Evolutionary conservation across 2,113 vertebrate species (phyloP).

Genomic region (Tangachromis dhanisi): DNA sequence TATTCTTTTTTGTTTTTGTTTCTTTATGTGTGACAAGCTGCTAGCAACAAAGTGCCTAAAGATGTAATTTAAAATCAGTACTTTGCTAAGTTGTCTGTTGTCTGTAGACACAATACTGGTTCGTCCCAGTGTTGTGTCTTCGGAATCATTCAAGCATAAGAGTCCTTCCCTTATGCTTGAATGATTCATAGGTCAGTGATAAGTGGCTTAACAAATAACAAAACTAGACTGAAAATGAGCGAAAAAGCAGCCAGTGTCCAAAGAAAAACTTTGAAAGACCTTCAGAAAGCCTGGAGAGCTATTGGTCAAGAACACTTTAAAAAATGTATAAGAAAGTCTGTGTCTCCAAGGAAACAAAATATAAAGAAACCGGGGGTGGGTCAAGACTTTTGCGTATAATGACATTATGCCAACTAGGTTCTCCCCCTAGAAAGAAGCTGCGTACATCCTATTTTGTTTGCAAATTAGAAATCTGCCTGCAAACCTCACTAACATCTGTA

Average conservation of each 20-base stretch:
- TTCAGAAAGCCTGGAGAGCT: neutral
- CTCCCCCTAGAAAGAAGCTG: neutral
- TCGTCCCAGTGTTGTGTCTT: neutral
- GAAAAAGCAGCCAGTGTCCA: neutral
- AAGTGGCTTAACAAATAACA: neutral
- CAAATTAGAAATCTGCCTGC: neutral
- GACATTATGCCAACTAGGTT: neutral
- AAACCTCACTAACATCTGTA: slow-evolving; percentile 1
- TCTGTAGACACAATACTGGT: neutral
- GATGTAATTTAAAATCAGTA: neutral
- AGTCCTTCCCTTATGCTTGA: neutral
- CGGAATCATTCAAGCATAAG: neutral
- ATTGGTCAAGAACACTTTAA: neutral
- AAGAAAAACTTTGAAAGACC: neutral
- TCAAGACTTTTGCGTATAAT: neutral
- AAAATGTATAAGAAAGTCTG: neutral
- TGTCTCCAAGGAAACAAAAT: neutral
- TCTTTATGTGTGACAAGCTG: neutral
- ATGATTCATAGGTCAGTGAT: neutral
- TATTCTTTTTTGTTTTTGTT: neutral
- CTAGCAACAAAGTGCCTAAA: neutral
- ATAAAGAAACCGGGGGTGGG: neutral
- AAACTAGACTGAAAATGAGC: neutral
- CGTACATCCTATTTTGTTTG: neutral
- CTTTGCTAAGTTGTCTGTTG: neutral